These are phyloP conservation scores for Epizoanthus rinbou DNA, from an alignment of 92 coral and sea anemone species.

Conservation along the genomic window DNA sequence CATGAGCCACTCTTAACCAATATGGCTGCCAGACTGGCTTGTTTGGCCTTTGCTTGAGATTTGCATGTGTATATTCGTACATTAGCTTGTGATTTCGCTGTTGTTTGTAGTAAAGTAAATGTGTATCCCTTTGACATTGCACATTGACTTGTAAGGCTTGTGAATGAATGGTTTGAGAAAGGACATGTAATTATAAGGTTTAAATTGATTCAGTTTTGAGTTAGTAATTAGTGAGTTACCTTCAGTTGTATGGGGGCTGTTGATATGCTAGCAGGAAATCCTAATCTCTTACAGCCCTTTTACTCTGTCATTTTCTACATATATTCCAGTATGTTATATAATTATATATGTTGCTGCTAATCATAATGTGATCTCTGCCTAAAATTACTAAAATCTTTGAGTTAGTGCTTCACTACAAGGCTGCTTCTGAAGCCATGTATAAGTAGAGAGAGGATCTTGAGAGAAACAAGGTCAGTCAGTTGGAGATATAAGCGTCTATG, in stretches of 20 bases:
- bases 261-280: constrained; percentile 22
- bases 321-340: neutral
- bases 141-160: neutral
- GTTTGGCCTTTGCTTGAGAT: constrained; percentile 14
- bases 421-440: constrained; percentile 19
- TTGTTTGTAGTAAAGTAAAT: neutral
- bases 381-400: neutral
- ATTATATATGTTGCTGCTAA: neutral
- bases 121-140: neutral
- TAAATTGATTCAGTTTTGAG: constrained; percentile 57
- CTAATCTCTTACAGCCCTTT: constrained; percentile 1
- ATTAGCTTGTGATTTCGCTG: constrained; percentile 31
- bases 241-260: constrained; percentile 30
- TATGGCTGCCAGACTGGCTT: constrained; percentile 41
- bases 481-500: neutral
- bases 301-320: neutral
- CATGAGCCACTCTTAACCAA: constrained; percentile 25
- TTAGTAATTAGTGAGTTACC: constrained; percentile 27
- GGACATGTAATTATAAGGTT: constrained; percentile 46
- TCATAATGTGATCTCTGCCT: neutral
- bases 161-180: constrained; percentile 39
- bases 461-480: neutral
- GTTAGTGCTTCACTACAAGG: constrained; percentile 33
- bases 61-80: constrained; percentile 17
- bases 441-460: neutral